Base-by-base conservation (phyloP, 2,888 invertebrate genomes). In the Lypha dubia region DNA sequence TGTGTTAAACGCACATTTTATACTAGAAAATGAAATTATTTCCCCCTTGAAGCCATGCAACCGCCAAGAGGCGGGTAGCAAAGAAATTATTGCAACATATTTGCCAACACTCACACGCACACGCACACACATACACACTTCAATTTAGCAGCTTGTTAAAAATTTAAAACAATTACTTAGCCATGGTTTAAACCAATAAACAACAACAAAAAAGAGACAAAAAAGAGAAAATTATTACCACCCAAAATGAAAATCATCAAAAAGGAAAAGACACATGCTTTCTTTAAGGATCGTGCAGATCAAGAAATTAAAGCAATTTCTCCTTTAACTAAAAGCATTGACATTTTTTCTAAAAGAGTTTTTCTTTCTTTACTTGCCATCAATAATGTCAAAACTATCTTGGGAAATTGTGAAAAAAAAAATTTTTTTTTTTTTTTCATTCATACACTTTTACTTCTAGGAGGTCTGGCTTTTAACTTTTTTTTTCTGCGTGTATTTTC, bases 1-100 rank as follows among this genome's bases (percentile, higher is more conserved):
- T 80, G 85, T 79, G 71, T 80, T 60, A 56, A 83, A 79, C 80
- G 80, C 83, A 80, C 84, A 79, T 84, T 75, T 82, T 49, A 63
- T 74, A 32, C 22, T 71, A 80, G 80, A 68, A 76, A 81, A 81
- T 65, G 77, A 74, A 83, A 77, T 79, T 53, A 67, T 71, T n/a
- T 83, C 75, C 85, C 83, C 83, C 58, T 24, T 51, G 24, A 68
- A 76, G 58, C 67, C 81, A 74, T 44, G 28, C 32, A 67, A 46
- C 24, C 60, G 38, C 63, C 22, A 51, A 41, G 32, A 44, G 51
- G 11, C 35, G 58, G 53, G 53, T 28, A 60, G 44, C 32, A 35
- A 35, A 15, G 53, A 70, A 35, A 24, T 38, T 70, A n/a, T 38
- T 63, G 62, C 58, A 74, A 62, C 81, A 62, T 22, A 22, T 17